Percentiles rank a stretch among this genome's conserved stretches.
Conservation (phyloP, 2,113 vertebrate genomes). For the Chloropsis cyanopogon region DNA sequence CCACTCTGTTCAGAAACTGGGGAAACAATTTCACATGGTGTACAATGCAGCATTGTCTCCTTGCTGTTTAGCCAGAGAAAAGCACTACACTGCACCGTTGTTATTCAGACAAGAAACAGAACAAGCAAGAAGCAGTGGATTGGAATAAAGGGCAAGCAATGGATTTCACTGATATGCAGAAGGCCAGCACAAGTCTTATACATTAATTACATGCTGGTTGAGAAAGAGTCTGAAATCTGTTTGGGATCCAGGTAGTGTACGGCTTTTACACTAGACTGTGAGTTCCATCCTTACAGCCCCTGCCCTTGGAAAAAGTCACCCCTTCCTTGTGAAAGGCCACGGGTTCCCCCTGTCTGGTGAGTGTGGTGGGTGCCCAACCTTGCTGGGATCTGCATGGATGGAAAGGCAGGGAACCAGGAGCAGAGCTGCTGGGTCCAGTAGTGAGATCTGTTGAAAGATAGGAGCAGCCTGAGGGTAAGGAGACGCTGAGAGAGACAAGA, state of each 20-base stretch:
- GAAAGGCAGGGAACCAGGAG: background rate
- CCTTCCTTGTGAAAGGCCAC: background rate
- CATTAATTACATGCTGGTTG: background rate
- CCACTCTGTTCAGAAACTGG: background rate
- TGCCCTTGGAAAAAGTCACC: background rate
- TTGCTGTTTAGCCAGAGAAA: background rate
- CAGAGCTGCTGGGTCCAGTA: conserved; percentile 27
- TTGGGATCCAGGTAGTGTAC: background rate
- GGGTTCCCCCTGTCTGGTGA: background rate
- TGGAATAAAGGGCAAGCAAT: background rate
- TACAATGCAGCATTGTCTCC: background rate
- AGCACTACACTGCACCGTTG: background rate
- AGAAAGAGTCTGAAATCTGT: background rate
- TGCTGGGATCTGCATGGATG: background rate
- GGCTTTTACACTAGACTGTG: background rate
- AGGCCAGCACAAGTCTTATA: background rate
- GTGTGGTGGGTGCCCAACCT: background rate
- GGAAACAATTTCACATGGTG: background rate
- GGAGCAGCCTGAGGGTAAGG: conserved; percentile 39
- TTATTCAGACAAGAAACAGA: background rate
- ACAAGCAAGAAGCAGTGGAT: background rate
- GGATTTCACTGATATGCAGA: background rate
- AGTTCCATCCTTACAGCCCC: background rate
- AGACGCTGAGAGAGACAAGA: conserved; percentile 42
- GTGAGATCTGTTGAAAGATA: conserved; percentile 31